Evolutionary conservation across 2,113 vertebrate species (phyloP).

Genomic region (Chaetorhynchus papuensis): DNA sequence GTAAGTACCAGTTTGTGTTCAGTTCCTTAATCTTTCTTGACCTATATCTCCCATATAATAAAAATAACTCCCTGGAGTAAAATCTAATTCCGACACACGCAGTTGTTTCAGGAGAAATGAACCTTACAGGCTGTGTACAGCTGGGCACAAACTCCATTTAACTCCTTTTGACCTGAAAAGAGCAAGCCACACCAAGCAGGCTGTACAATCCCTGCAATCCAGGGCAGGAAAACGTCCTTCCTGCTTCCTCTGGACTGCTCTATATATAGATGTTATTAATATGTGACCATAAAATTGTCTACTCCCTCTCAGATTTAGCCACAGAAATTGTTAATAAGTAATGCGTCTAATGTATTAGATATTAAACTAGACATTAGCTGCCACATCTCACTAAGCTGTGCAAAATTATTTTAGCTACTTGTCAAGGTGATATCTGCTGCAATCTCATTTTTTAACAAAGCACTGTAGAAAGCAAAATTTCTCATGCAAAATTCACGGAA

Average conservation of each 20-base stretch:
- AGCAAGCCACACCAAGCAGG: background rate
- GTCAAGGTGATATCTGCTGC: background rate
- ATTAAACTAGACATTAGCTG: background rate
- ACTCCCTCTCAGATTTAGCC: background rate
- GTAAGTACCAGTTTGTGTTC: background rate
- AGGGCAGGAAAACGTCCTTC: background rate
- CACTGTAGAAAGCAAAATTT: background rate
- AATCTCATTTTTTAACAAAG: background rate
- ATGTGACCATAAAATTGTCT: background rate
- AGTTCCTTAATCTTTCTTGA: background rate
- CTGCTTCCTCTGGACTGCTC: background rate
- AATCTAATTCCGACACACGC: background rate
- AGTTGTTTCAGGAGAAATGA: background rate
- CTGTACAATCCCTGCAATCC: background rate
- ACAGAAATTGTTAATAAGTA: background rate
- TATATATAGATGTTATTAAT: background rate
- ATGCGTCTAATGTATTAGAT: background rate
- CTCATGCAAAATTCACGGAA: background rate
- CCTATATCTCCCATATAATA: background rate
- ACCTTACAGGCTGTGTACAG: background rate
- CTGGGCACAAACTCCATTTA: background rate
- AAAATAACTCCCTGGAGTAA: background rate
- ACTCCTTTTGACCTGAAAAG: background rate
- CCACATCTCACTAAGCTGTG: background rate
- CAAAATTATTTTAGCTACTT: conserved; percentile 13